phyloP scores from a whole-genome alignment of 2,888 invertebrate genomes.

The Amphipyra berbera region DNA sequence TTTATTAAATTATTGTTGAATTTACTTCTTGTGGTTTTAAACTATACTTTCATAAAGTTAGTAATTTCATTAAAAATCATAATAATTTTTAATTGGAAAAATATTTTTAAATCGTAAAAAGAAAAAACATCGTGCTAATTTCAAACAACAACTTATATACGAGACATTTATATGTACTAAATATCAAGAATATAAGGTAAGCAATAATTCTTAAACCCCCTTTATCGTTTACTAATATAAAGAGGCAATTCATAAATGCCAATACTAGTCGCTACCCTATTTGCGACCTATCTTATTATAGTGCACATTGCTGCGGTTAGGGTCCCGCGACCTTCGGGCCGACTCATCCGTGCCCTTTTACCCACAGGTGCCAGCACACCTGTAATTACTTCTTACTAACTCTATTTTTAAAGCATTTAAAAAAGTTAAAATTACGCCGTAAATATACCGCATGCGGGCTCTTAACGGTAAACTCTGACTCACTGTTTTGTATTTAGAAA shows the following conservation, averaged over 20 bases:
- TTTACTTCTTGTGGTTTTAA: not conserved
- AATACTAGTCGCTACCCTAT: slow-evolving; percentile 31
- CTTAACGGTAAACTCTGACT: slow-evolving; percentile 54
- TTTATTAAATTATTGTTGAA: not conserved
- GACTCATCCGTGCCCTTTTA: slow-evolving; percentile 68
- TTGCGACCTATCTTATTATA: slow-evolving; percentile 53
- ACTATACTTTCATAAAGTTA: too few species aligned
- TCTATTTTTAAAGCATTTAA: slow-evolving; percentile 59
- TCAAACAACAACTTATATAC: too few species aligned
- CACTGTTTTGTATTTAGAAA: slow-evolving; percentile 47
- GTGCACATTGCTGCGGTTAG: slow-evolving; percentile 61
- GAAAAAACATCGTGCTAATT: too few species aligned
- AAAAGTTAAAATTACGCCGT: slow-evolving; percentile 14
- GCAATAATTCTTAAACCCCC: slow-evolving; percentile 10
- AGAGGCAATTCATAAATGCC: slow-evolving; percentile 30
- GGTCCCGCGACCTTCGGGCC: slow-evolving; percentile 71
- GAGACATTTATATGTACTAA: too few species aligned
- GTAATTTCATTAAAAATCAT: too few species aligned
- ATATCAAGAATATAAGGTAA: not conserved
- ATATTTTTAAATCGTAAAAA: too few species aligned
- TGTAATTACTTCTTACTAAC: slow-evolving; percentile 72
- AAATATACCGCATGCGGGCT: slow-evolving; percentile 47
- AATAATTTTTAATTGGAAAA: too few species aligned
- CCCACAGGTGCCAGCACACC: slow-evolving; percentile 82
- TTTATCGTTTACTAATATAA: slow-evolving; percentile 25